These are phyloP conservation scores for Temnothorax rugatulus DNA, from an alignment of 2,888 invertebrate genomes.

Conservation along the genomic window DNA sequence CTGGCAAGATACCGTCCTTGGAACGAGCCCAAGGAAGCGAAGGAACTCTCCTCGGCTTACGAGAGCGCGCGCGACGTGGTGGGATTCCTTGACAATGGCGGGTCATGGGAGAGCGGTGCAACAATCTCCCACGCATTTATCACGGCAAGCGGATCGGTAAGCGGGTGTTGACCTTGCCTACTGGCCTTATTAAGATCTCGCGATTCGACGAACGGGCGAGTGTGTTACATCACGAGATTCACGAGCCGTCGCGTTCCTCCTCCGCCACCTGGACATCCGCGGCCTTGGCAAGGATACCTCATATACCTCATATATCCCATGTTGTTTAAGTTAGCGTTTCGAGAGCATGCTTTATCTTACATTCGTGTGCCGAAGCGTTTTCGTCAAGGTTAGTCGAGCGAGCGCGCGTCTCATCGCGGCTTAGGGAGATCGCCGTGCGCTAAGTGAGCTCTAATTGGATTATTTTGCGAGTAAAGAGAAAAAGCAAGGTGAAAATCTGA, in stretches of 20 bases:
- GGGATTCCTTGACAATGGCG: constrained; percentile 80
- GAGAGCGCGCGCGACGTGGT: constrained; percentile 62
- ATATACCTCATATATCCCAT: neutral
- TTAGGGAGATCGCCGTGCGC: constrained; percentile 3
- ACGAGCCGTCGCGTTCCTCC: constrained; percentile 14
- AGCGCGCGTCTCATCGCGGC: constrained; percentile 18
- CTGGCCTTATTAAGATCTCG: constrained; percentile 78
- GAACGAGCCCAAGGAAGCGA: constrained; percentile 57
- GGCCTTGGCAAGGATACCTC: constrained; percentile 57
- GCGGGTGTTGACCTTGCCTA: constrained; percentile 78
- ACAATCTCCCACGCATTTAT: constrained; percentile 79
- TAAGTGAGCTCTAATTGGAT: constrained; percentile 42
- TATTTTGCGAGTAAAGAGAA: constrained; percentile 23
- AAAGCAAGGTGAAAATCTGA: constrained; percentile 30
- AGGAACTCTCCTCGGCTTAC: constrained; percentile 65
- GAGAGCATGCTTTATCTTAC: neutral
- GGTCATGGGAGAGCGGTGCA: constrained; percentile 81
- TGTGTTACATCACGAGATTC: constrained; percentile 62
- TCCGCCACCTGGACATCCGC: constrained; percentile 37
- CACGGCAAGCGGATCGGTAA: constrained; percentile 65
- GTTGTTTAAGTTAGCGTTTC: neutral
- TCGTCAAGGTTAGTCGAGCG: constrained; percentile 9
- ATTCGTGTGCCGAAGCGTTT: neutral
- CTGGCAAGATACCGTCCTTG: constrained; percentile 69
- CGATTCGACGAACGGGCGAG: constrained; percentile 43